These are phyloP conservation scores for Lithobates sylvaticus DNA, from an alignment of 2,797 vertebrate genomes.

Conservation along the genomic window DNA sequence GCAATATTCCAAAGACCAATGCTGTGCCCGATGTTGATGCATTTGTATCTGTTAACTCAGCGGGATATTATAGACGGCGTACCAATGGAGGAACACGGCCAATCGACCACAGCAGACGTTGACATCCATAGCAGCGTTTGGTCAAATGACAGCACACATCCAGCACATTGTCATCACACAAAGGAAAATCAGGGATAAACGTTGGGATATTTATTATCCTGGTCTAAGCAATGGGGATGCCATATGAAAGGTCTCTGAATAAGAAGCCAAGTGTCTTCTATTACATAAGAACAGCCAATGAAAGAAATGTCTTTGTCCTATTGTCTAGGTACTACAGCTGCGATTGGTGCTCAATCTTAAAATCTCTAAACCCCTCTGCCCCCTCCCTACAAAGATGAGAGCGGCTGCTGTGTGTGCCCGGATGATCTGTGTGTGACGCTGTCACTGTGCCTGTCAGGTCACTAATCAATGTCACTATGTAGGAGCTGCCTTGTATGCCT, in stretches of 20 bases:
- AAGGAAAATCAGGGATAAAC: no score
- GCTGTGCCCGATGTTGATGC: slow-evolving; percentile 1
- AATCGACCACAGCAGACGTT: no score
- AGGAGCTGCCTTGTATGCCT: slow-evolving; percentile 23
- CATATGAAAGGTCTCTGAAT: neutral
- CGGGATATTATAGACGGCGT: no score
- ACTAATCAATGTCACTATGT: slow-evolving; percentile 44
- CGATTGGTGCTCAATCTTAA: slow-evolving; percentile 6
- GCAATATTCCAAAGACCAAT: neutral
- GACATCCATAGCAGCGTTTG: no score
- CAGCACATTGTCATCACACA: no score
- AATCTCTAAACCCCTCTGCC: neutral
- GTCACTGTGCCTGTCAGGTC: slow-evolving; percentile 30
- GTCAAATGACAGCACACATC: no score
- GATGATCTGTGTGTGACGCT: neutral
- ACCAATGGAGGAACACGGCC: no score
- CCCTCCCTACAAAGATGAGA: neutral
- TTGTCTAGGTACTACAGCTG: slow-evolving; percentile 28
- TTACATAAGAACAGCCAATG: neutral
- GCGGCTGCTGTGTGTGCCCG: slow-evolving; percentile 15
- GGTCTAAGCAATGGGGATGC: no score
- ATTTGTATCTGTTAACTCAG: slow-evolving; percentile 5
- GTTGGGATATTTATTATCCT: no score
- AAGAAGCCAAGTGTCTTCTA: neutral
- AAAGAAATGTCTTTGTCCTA: slow-evolving; percentile 43